Conservation (phyloP, 2,113 vertebrate species). For the Prietella phreatophila region DNA sequence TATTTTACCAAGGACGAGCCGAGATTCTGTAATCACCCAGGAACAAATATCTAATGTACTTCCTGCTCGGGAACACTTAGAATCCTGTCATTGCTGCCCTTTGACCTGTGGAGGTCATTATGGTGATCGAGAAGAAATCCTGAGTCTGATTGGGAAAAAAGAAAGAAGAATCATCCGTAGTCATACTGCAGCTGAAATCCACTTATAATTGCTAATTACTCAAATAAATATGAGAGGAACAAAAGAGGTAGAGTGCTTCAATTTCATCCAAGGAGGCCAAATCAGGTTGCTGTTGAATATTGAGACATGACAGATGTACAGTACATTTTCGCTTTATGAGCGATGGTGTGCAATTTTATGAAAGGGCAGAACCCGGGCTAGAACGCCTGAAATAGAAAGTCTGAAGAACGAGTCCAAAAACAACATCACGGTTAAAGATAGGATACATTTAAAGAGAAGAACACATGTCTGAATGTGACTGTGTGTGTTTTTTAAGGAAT, state of each 20-base stretch:
- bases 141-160: neutral
- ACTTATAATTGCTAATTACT: neutral
- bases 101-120: neutral
- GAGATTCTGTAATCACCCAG: neutral
- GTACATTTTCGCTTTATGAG: conserved; percentile 3
- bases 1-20: neutral
- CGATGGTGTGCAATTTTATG: neutral
- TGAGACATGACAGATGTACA: conserved; percentile 9
- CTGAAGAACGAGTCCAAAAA: conserved; percentile 21
- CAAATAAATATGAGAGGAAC: neutral
- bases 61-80: conserved; percentile 5
- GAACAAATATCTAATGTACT: conserved; percentile 7
- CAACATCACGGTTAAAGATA: conserved; percentile 11
- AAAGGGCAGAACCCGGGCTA: conserved; percentile 20
- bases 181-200: neutral
- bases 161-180: neutral
- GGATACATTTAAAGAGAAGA: neutral
- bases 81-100: conserved; percentile 1
- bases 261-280: neutral
- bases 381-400: conserved; percentile 14
- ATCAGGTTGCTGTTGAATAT: neutral
- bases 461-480: neutral
- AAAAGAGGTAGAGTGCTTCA: neutral
- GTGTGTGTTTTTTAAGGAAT: neutral
- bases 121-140: neutral